Conservation (phyloP, 2,113 vertebrate genomes). For the Calyptommatus sinebrachiatus region DNA sequence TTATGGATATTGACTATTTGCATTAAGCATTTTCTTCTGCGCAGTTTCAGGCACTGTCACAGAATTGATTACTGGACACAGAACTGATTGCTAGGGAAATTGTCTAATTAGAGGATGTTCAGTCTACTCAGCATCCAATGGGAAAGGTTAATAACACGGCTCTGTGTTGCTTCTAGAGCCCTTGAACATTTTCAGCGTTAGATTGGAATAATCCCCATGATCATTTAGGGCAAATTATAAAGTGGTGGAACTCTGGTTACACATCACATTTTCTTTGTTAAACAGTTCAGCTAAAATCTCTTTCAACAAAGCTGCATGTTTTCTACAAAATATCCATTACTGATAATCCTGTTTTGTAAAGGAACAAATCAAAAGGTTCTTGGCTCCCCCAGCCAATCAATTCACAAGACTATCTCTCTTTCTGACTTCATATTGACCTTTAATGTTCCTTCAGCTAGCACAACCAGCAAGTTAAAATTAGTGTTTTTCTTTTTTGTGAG, state of each 20-base stretch:
- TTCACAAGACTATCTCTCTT: too few relatives aligned
- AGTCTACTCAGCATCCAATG: not conserved
- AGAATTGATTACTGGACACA: not conserved
- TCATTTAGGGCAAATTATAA: not conserved
- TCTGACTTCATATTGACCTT: not conserved
- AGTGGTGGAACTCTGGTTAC: not conserved
- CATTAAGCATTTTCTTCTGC: not conserved
- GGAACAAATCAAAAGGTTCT: not conserved
- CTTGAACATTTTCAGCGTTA: not conserved
- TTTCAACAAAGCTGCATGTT: not conserved
- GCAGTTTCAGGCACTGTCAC: not conserved
- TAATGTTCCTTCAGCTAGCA: not conserved
- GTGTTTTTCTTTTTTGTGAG: not conserved
- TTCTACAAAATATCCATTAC: not conserved
- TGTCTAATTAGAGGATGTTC: not conserved
- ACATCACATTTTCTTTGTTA: not conserved
- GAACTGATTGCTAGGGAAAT: not conserved
- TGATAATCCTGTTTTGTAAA: not conserved
- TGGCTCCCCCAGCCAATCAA: not conserved
- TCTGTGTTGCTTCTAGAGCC: not conserved
- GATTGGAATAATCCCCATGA: not conserved
- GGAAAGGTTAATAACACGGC: not conserved
- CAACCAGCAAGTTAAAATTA: not conserved
- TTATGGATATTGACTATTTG: conserved; percentile 2
- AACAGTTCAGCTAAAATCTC: not conserved